Evolutionary conservation across 2,113 vertebrate species (phyloP).

Genomic region (Odobenus rosmarus): DNA sequence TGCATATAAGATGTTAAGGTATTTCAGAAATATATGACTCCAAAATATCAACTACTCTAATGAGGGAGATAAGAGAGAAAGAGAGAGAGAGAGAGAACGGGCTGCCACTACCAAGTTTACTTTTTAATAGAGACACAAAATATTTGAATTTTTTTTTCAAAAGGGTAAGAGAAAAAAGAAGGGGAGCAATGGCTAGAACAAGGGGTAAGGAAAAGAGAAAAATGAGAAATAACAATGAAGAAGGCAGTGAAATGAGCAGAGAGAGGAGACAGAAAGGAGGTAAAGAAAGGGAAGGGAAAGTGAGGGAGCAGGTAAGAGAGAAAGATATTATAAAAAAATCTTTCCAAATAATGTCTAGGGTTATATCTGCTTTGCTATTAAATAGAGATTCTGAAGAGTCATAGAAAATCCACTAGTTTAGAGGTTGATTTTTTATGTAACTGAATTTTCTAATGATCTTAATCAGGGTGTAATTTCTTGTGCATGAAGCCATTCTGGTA

Average conservation of each 20-base stretch:
- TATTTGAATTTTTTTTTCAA: neutral
- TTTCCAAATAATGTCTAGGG: neutral
- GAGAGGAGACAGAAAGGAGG: neutral
- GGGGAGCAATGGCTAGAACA: neutral
- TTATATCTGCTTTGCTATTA: neutral
- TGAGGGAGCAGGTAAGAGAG: neutral
- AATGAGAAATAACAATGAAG: neutral
- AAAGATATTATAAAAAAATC: neutral
- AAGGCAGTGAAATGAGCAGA: neutral
- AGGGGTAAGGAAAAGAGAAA: neutral
- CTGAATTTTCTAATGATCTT: slow-evolving; percentile 63
- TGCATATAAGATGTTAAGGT: neutral
- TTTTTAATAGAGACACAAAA: neutral
- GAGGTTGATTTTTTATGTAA: neutral
- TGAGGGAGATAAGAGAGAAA: neutral
- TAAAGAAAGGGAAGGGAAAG: neutral
- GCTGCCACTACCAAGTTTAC: neutral
- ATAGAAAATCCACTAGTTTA: neutral
- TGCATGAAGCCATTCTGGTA: slow-evolving; percentile 44
- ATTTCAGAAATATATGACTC: neutral
- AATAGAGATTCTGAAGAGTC: neutral
- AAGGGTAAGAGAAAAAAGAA: neutral
- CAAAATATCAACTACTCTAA: neutral
- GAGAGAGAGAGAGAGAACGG: neutral
- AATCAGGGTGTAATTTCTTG: slow-evolving; percentile 61